Conservation (phyloP, 2,113 vertebrate species). For the Tachycineta bicolor region DNA sequence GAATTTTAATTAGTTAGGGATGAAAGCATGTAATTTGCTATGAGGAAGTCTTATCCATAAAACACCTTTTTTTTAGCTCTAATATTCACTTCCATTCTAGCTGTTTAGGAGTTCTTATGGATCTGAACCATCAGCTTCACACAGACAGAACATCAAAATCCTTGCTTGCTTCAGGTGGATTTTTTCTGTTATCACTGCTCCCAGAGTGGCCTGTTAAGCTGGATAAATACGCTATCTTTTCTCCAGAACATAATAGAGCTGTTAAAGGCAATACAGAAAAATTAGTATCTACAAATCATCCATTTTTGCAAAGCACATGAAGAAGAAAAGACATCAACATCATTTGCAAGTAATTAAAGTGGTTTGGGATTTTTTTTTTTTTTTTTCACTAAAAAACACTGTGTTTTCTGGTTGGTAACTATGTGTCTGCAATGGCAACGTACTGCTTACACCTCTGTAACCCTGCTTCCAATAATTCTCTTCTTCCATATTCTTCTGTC, state of each 20-base stretch:
- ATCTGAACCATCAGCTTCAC: not conserved
- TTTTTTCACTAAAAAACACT: not conserved
- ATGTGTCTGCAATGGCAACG: not conserved
- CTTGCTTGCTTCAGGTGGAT: not conserved
- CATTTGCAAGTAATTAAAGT: slow-evolving; percentile 4
- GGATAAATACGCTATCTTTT: not conserved
- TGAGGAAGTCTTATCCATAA: not conserved
- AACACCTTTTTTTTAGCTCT: not conserved
- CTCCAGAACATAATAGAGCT: not conserved
- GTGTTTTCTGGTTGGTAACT: not conserved
- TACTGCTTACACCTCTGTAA: not conserved
- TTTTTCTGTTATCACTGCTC: not conserved
- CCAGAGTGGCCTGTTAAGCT: slow-evolving; percentile 20
- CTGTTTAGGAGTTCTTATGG: not conserved
- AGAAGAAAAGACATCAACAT: not conserved
- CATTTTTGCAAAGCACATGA: not conserved
- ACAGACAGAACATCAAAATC: not conserved
- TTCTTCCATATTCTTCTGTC: not conserved
- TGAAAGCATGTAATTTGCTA: not conserved
- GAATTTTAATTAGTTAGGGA: not conserved
- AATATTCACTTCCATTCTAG: not conserved
- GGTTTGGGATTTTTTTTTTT: not conserved
- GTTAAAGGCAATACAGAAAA: not conserved
- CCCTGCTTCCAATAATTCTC: not conserved
- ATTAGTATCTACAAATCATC: not conserved